Base-by-base conservation (phyloP, 2,797 vertebrate genomes). In the Rhynchonycteris naso region DNA sequence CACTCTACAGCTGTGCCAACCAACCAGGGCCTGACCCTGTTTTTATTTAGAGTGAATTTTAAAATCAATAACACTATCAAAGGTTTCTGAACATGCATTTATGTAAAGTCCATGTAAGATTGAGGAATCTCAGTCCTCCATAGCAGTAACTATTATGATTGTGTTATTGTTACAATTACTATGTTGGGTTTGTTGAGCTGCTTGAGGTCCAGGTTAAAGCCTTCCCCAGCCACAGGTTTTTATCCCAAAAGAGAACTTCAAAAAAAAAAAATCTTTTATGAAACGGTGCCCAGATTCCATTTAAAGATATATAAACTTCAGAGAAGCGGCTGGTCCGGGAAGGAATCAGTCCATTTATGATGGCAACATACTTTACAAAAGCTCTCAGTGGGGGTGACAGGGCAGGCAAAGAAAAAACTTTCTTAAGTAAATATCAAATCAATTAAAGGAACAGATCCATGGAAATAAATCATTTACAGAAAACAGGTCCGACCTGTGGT, bases 401-500 rank as follows among this genome's bases (percentile, higher is more conserved):
- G 75, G 88, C 59, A 79, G 80, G 88, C 93, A 95, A 95, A 96
- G 93, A 97, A 95, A 94, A 94, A 97, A 91, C 92, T 90, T 96
- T 96, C 96, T 95, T 97, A 72, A 89, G 93, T 79, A 95, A 97
- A 96, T 95, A 96, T 59, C 88, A 96, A 97, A 88, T 86, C 93
- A 95, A 90, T 95, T 84, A 78, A 95, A 98, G 96, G 94, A 96
- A 84, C n/a, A 93, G 94, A 97, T 97, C 95, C 95, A 97, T 97
- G 92, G 93, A 95, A 97, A 97, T 97, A 96, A 97, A 97, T 97
- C 97, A 98, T 97, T 97, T 95, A 97, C 97, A 91, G 91, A 63
- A 63, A 96, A 94, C 89, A 85, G 43, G 71, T 68, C 92, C 92
- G 86, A 91, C 76, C 97, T 97, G 92, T 47, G 88, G 88, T 82